Conservation (phyloP, 2,888 invertebrate genomes). For the Nemotelus nigrinus region DNA sequence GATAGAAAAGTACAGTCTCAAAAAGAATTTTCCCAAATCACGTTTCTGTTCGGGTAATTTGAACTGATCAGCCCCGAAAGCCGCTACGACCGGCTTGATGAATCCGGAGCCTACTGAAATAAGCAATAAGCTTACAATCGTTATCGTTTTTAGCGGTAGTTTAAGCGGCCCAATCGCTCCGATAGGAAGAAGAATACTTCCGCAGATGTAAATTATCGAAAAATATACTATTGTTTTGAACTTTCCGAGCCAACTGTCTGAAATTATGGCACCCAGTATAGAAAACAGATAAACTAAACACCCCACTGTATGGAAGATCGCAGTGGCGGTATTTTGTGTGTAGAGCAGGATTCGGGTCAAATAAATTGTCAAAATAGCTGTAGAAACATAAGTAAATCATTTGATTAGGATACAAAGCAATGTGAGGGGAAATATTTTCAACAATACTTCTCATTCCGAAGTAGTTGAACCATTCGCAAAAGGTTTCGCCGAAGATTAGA, state of each 20-base stretch:
- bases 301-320: constrained; percentile 88
- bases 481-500: constrained; percentile 87
- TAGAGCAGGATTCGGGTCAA: constrained; percentile 81
- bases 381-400: constrained; percentile 55
- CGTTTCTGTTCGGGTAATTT: constrained; percentile 79
- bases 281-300: constrained; percentile 77
- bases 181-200: constrained; percentile 79
- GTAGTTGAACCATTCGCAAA: constrained; percentile 96
- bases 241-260: constrained; percentile 92
- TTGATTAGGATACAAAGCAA: no score
- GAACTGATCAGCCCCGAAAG: constrained; percentile 97
- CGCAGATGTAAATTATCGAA: constrained; percentile 85
- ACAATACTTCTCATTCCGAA: constrained; percentile 96
- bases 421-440: constrained; percentile 15
- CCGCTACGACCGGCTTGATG: constrained; percentile 94
- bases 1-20: constrained; percentile 93
- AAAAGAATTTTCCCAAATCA: constrained; percentile 87
- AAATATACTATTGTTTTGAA: constrained; percentile 85
- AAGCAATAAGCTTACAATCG: constrained; percentile 73
- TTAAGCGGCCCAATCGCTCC: constrained; percentile 72
- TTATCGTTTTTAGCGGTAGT: constrained; percentile 69
- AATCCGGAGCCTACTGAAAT: constrained; percentile 94
- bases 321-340: constrained; percentile 78
- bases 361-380: constrained; percentile 93
- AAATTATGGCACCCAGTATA: constrained; percentile 88